Evolutionary conservation across 2,888 invertebrate genomes (phyloP).

Genomic region (Microctonus hyperodae): DNA sequence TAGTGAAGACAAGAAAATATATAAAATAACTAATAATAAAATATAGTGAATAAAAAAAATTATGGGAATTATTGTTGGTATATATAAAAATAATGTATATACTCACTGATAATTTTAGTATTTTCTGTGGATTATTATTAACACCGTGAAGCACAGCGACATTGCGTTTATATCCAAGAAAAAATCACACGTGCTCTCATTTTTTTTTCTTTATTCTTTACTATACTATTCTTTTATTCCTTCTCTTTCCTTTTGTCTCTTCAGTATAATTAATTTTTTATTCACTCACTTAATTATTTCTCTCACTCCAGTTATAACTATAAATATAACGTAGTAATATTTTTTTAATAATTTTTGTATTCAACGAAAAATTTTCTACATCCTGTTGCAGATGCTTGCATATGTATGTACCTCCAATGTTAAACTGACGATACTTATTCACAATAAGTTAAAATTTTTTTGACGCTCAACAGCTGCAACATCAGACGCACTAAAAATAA

Average conservation of each 20-base stretch:
- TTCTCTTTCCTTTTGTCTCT: constrained; percentile 1
- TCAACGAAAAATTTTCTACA: not conserved
- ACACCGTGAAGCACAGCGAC: constrained; percentile 30
- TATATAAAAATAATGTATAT: not conserved
- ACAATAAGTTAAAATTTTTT: constrained; percentile 3
- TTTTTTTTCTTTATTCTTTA: not conserved
- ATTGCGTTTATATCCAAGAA: constrained; percentile 26
- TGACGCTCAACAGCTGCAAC: not conserved
- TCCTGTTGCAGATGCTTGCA: not conserved
- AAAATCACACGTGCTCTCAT: constrained; percentile 31
- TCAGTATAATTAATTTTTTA: not conserved
- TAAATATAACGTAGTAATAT: not conserved
- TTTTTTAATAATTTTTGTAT: not conserved
- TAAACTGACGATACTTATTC: not conserved
- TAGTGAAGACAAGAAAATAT: not conserved
- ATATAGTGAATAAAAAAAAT: not conserved
- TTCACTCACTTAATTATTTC: not conserved
- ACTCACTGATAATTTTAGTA: constrained; percentile 28
- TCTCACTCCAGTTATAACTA: too few relatives aligned
- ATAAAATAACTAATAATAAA: not conserved
- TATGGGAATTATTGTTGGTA: too few relatives aligned
- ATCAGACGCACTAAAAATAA: not conserved
- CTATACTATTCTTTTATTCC: constrained; percentile 10
- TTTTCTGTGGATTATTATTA: constrained; percentile 23
- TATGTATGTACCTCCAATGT: not conserved